phyloP scores from a whole-genome alignment of 2,797 vertebrate genomes.

The Eurystomus glaucurus region DNA sequence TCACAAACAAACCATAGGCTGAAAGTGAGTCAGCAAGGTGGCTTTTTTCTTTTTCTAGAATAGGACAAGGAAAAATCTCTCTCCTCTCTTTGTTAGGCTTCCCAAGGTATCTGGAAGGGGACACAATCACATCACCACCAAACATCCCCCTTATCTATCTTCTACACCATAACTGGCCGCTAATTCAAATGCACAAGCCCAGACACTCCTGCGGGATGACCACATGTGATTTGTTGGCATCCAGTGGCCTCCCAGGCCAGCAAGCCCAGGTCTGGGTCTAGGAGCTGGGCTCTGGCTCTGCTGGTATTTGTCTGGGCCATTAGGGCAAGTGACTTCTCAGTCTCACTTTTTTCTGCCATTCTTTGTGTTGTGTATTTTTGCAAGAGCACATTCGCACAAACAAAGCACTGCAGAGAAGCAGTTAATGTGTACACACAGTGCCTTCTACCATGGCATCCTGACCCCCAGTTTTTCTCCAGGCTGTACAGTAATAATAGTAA shows the following conservation, averaged over 20 bases:
- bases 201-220: not conserved
- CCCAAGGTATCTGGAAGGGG: not conserved
- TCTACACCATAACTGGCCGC: not conserved
- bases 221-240: not conserved
- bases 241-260: not conserved
- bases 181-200: not conserved
- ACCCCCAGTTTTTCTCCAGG: not conserved
- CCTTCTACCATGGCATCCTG: not conserved
- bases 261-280: not conserved
- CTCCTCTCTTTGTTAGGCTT: not conserved
- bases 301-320: not conserved
- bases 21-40: not conserved
- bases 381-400: not conserved
- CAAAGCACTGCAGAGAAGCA: not conserved
- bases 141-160: not conserved
- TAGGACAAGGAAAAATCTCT: not conserved
- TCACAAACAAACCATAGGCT: not conserved
- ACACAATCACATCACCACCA: not conserved
- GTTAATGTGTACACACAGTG: not conserved
- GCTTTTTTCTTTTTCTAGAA: not conserved
- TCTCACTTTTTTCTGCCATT: not conserved
- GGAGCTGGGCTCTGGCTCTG: not conserved
- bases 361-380: not conserved
- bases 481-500: not conserved
- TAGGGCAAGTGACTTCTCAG: not conserved